Base-by-base conservation (phyloP, 2,113 vertebrate species). In the Numida meleagris region DNA sequence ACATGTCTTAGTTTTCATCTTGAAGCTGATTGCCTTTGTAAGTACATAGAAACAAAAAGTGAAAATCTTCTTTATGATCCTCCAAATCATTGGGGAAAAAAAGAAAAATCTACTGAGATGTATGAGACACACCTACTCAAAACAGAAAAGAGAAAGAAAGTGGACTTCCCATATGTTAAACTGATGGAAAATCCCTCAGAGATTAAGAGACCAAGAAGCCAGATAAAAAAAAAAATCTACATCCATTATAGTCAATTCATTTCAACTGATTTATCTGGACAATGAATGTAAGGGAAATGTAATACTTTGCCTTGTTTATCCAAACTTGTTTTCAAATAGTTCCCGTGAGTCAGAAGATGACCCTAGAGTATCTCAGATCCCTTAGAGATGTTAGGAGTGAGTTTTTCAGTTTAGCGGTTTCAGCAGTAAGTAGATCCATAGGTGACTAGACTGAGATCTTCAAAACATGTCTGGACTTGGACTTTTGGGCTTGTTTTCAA, bases 391-490 rank as follows among this genome's bases (percentile, higher is more conserved):
- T 33, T 34, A 61, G 40, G 12, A 42, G 12, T 50, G 74, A 31
- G 6, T 6, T 3, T 7, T 51, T 59, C 38, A 2, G 5, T 66
- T 58, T 51, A 8, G 9, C 55, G 34, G 1, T 6, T 4, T 63
- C 59, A 27, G 9, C 3, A 70, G 21, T n/a, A 40, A 29, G 15
- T 6, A 65, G 53, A 85, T 11, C 6, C 65, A 2, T 4, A 42
- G 7, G 31, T 27, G 82, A n/a, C 2, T 38, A 43, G 62, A 27
- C 3, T 45, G 51, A 43, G 20, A 53, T 83, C 10, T 19, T 8
- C 27, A 34, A 75, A 38, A 75, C 20, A 13, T 50, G 33, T 38
- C 27, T 61, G 31, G 38, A 10, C 10, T 38, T n/a, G 77, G 55
- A 51, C 5, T 27, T 51, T 46, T 33, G 8, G 4, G 4, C 27